Conservation (phyloP, 2,888 invertebrate species). For the Napeogenes sylphis region DNA sequence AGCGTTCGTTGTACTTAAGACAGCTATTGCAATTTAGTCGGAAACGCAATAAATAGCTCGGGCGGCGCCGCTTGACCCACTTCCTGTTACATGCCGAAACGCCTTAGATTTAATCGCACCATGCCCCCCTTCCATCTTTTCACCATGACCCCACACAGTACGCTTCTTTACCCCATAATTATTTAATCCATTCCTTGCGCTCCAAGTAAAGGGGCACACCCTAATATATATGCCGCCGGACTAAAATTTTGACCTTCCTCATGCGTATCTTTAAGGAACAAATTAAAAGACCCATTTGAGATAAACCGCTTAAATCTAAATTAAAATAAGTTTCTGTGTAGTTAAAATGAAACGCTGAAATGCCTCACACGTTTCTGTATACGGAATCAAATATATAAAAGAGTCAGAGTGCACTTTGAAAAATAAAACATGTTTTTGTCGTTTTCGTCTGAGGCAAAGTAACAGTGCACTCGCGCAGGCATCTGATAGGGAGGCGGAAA, state of each 20-base stretch:
- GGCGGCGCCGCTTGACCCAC: conserved; percentile 74
- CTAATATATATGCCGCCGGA: conserved; percentile 39
- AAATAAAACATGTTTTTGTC: conserved; percentile 21
- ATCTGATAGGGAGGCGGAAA: conserved; percentile 72
- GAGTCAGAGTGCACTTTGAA: too few species aligned
- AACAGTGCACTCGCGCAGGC: conserved; percentile 48
- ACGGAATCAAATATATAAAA: too few species aligned
- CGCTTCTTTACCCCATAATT: conserved; percentile 70
- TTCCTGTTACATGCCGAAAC: conserved; percentile 75
- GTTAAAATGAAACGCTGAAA: too few species aligned
- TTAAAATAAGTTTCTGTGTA: too few species aligned
- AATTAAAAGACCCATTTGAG: conserved; percentile 8
- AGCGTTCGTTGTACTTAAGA: conserved; percentile 34
- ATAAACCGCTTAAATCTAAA: background rate
- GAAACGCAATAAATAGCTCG: conserved; percentile 74
- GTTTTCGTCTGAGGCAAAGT: conserved; percentile 33
- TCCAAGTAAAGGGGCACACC: conserved; percentile 57
- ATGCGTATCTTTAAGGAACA: conserved; percentile 25
- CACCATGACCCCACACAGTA: conserved; percentile 66
- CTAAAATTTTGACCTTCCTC: conserved; percentile 20
- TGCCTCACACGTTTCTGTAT: too few species aligned
- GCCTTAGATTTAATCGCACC: conserved; percentile 73
- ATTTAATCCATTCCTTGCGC: conserved; percentile 67
- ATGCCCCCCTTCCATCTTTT: conserved; percentile 66
- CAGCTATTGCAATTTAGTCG: conserved; percentile 66